Percentiles rank a stretch among this genome's conserved stretches.
Conservation (phyloP, 2,888 invertebrate genomes). For the Yponomeuta plumbellus region DNA sequence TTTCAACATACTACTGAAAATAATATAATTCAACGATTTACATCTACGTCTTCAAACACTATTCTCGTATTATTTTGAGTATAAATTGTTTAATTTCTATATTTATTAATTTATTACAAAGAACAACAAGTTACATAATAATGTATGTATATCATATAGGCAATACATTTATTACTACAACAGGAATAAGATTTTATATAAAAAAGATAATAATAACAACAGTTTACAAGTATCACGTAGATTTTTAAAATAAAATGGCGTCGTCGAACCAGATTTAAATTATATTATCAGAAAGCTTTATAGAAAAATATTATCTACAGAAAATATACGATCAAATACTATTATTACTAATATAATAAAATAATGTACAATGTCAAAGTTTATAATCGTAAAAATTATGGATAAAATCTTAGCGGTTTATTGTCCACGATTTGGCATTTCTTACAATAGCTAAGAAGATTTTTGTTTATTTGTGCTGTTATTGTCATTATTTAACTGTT, state of each 20-base stretch:
- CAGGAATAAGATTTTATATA: conserved; percentile 9
- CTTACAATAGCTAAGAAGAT: neutral
- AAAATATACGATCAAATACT: neutral
- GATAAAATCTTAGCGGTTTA: neutral
- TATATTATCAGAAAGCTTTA: no score
- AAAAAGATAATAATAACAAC: conserved; percentile 40
- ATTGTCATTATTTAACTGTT: neutral
- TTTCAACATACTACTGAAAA: no score
- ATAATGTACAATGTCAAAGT: no score
- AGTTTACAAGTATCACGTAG: conserved; percentile 39
- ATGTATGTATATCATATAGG: conserved; percentile 5
- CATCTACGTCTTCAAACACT: neutral
- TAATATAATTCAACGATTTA: neutral
- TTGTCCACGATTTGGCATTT: neutral
- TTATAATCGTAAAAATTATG: no score
- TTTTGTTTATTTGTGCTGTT: neutral
- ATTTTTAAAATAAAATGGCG: conserved; percentile 28
- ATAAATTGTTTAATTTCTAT: neutral
- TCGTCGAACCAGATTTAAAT: neutral
- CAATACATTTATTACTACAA: conserved; percentile 9
- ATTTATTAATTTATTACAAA: conserved; percentile 8
- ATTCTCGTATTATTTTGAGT: neutral
- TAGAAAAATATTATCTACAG: neutral
- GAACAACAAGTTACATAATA: conserved; percentile 12
- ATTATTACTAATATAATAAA: no score